phyloP scores from a whole-genome alignment of 2,113 vertebrate genomes.

The Periophthalmus modestus region DNA sequence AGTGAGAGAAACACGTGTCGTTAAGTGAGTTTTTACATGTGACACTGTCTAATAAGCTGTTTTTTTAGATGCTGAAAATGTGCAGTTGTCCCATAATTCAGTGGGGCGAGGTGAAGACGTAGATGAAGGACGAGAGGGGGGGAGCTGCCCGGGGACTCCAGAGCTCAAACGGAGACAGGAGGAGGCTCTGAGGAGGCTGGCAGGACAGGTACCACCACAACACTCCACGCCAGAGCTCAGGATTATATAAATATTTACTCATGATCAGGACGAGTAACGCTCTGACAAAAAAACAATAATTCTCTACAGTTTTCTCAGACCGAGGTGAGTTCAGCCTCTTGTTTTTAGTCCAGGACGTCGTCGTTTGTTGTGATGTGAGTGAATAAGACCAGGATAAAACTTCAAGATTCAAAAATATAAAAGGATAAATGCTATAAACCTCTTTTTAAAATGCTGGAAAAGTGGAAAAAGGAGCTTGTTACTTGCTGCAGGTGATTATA shows the following conservation, averaged over 20 bases:
- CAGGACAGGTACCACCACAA: conserved; percentile 84
- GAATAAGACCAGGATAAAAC: neutral
- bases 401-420: neutral
- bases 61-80: conserved; percentile 84
- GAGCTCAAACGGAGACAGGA: conserved; percentile 92
- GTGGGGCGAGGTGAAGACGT: conserved; percentile 62
- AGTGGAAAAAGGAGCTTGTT: too few species aligned
- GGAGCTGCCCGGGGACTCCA: conserved; percentile 94
- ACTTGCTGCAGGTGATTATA: too few species aligned
- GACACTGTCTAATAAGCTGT: neutral
- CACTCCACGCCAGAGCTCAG: too few species aligned
- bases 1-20: too few species aligned
- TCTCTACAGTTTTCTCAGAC: too few species aligned
- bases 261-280: too few species aligned
- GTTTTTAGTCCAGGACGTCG: too few species aligned
- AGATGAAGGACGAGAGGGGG: conserved; percentile 72
- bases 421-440: neutral
- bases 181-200: conserved; percentile 87
- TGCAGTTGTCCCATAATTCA: conserved; percentile 80
- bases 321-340: too few species aligned
- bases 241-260: too few species aligned
- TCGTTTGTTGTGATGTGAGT: too few species aligned
- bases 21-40: too few species aligned
- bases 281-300: too few species aligned
- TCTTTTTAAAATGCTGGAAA: neutral